Evolutionary conservation across 2,113 vertebrate species (phyloP), one percentile per base, ranked within the genome.

Genomic region (Myiozetetes cayanensis): DNA sequence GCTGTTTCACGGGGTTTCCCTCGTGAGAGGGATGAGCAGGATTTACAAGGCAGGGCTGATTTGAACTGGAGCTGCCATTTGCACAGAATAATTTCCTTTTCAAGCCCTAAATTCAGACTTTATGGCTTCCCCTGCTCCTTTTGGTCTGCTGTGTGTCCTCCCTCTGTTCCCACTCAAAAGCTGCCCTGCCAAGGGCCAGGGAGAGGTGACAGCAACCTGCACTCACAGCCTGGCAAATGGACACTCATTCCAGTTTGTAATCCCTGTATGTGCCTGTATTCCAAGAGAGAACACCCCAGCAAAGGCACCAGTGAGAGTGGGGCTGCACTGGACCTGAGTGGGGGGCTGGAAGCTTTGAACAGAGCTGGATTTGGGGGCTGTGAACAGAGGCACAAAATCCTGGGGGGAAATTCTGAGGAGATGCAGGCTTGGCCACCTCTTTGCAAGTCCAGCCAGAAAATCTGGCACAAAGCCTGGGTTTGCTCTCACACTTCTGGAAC

Each of bases 41-140:
- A 90, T 95, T 91, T 96, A 95, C 95, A 96, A 91, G 94, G 90
- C 89, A 96, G 47, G 87, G 63, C 55, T 91, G 95, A 82, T 92
- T 84, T 94, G 94, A 95, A 72, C 70, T 9, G 21, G 78, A 91
- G 75, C 49, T 58, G 80, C 49, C 90, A 53, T 91, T 96, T 82
- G 84, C 88, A 78, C 52, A 33, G 74, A 78, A 85, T 78, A 44
- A 94, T 96, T 93, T 91, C 74, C 74, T 65, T 87, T 87, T 82
- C 70, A 46, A 76, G 84, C 77, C 80, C 49, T 96, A 92, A 92
- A 85, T 93, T 88, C 94, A 83, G 82, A 39, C 10, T 85, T 95
- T 76, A 91, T 62, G 53, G 82, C 53, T 85, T 87, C 28, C 56
- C 41, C 65, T 75, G n/a, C 70, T 67, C 52, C 72, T 73, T 70